A percentile compares a stretch with the other conserved stretches of the same genome.
Evolutionary conservation across 2,797 vertebrate species (phyloP).

Genomic region (Lagorchestes hirsutus): DNA sequence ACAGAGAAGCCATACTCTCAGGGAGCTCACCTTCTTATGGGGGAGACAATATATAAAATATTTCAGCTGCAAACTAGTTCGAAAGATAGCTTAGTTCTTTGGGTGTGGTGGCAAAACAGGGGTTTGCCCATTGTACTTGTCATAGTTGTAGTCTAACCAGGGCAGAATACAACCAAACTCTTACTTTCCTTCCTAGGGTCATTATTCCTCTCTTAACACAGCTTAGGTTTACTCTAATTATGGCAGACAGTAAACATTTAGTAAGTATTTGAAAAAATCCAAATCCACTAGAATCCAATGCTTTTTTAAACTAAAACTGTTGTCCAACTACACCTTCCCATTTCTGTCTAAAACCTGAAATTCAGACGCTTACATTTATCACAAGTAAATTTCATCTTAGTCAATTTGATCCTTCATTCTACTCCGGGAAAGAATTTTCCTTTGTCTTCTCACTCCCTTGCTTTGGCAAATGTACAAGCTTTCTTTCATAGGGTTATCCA

Average conservation of each 20-base stretch:
- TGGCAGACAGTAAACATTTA: not conserved
- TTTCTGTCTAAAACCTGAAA: not conserved
- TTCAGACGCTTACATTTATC: not conserved
- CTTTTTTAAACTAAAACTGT: not conserved
- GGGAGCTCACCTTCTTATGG: too few species aligned
- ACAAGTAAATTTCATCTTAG: not conserved
- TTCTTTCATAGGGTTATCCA: too few species aligned
- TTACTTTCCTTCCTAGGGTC: not conserved
- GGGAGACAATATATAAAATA: too few species aligned
- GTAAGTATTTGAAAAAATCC: not conserved
- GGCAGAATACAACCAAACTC: not conserved
- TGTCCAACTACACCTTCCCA: not conserved
- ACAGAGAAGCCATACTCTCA: too few species aligned
- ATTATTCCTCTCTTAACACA: not conserved
- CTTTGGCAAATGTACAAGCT: too few species aligned
- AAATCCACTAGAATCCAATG: not conserved
- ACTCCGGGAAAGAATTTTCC: not conserved
- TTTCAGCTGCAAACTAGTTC: too few species aligned
- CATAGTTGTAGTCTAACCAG: not conserved
- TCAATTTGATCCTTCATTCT: not conserved
- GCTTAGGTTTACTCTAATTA: not conserved
- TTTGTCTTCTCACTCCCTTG: too few species aligned
- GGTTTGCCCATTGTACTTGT: too few species aligned
- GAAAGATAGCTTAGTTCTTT: too few species aligned
- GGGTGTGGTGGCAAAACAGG: too few species aligned